Percentiles rank a stretch among this genome's conserved stretches.
Conservation (phyloP, 2,113 vertebrate species). For the Globicephala melas region DNA sequence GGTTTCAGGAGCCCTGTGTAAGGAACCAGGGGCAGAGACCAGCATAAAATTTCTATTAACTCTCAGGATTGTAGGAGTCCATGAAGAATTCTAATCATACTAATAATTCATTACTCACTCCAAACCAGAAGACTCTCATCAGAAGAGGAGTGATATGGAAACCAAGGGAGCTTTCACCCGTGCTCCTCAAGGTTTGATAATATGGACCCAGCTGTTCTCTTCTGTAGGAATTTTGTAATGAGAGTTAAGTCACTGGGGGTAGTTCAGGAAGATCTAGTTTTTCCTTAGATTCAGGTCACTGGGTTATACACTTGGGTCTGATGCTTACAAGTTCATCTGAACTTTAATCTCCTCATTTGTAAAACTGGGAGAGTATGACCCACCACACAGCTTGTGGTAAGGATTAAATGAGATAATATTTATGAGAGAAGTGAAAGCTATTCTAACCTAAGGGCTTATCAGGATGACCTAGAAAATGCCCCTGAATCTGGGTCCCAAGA, state of each 20-base stretch:
- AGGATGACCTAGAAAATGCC: constrained; percentile 21
- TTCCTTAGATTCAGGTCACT: not conserved
- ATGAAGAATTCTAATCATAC: not conserved
- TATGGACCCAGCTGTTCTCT: not conserved
- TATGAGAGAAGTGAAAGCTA: not conserved
- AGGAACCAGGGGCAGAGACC: not conserved
- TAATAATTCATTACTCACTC: fast-evolving
- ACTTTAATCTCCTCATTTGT: not conserved
- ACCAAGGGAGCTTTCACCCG: too few relatives aligned
- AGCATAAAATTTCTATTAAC: not conserved
- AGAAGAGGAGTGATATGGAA: not conserved
- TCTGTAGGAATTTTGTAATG: not conserved
- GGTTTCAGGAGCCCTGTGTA: not conserved
- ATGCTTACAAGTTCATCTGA: not conserved
- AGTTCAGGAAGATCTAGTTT: not conserved
- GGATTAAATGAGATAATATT: not conserved
- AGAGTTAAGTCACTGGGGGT: not conserved
- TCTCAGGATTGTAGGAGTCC: not conserved
- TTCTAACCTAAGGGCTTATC: not conserved
- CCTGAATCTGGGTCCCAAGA: not conserved
- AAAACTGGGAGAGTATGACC: not conserved
- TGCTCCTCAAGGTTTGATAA: too few relatives aligned
- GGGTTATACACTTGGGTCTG: not conserved
- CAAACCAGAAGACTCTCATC: too few relatives aligned
- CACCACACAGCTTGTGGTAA: not conserved